Base-by-base conservation (phyloP, 1,140 invertebrate genomes). In the Scaptomyza graminum region DNA sequence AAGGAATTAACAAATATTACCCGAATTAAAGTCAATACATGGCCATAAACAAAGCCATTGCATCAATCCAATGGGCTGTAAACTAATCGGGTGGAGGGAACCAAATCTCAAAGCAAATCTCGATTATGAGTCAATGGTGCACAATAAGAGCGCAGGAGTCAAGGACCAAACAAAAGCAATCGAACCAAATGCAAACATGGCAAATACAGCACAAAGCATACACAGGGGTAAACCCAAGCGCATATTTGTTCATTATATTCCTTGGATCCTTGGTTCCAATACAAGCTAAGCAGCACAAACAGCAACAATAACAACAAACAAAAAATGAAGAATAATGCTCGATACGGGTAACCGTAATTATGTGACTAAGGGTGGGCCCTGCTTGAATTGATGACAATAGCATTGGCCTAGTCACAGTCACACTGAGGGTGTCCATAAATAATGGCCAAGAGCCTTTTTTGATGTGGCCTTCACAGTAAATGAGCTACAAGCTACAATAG, bases 391-490 rank as follows among this genome's bases (percentile, higher is more conserved):
- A 83, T 82, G 75, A 65, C 75, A 75, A 64, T 64, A 67, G 22
- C 68, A 73, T 65, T 68, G 78, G 63, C 73, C 68, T 62, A 65
- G 50, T 54, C 57, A 46, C 11, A 56, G 44, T 31, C 28, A 31
- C 16, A 16, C 64, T 28, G 56, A 70, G 61, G 61, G 57, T 60
- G 13, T 39, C 8, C 25, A 9, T 59, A 54, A 54, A 70, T 70
- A 51, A 44, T 71, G 61, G 47, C 56, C 62, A 34, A 18, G 15
- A 54, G 57, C 28, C 52, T 65, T 66, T 59, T 65, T 66, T 59
- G 68, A 59, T 46, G 25, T 54, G 54, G 65, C 72, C 71, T 79
- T 84, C 71, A 65, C 39, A 78, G 64, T 70, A 82, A 82, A 83
- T 83, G 79, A 72, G 75, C 75, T 61, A 61, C 47, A 70, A 69